A percentile compares a stretch with the other conserved stretches of the same genome.
phyloP scores from a whole-genome alignment of 92 coral and sea anemone species.

The Porites cylindrica region DNA sequence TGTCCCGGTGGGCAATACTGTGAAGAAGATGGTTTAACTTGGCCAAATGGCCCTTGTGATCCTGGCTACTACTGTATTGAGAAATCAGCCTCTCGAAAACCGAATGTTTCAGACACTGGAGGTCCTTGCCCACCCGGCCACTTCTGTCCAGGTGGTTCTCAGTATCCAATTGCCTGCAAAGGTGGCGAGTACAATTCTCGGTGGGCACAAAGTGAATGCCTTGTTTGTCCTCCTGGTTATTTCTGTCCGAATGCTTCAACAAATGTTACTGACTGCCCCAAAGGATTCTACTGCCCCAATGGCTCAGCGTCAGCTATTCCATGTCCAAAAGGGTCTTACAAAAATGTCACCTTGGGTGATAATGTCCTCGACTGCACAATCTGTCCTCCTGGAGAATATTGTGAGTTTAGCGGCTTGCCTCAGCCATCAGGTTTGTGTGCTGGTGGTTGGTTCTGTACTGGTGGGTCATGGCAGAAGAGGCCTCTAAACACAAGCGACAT shows the following conservation, averaged over 20 bases:
- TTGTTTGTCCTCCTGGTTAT: conserved; percentile 85
- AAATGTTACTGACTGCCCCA: conserved; percentile 77
- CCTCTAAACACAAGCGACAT: conserved; percentile 86
- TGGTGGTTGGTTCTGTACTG: conserved; percentile 96
- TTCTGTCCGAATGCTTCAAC: conserved; percentile 98
- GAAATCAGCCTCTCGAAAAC: conserved; percentile 77
- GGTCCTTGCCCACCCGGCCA: conserved; percentile 99
- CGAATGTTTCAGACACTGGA: conserved; percentile 82
- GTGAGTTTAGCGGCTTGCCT: conserved; percentile 83
- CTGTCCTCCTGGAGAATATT: conserved; percentile 96
- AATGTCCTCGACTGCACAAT: conserved; percentile 82
- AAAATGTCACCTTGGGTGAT: conserved; percentile 90
- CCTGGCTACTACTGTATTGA: conserved; percentile 90
- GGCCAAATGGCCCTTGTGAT: conserved; percentile 94
- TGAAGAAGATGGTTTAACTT: conserved; percentile 82
- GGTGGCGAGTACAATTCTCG: conserved; percentile 91
- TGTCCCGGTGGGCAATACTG: conserved; percentile 95
- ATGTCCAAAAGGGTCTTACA: conserved; percentile 96
- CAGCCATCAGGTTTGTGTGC: conserved; percentile 90
- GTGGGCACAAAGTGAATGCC: conserved; percentile 88
- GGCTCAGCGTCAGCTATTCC: conserved; percentile 78
- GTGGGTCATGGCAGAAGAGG: conserved; percentile 96
- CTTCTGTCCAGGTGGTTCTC: conserved; percentile 87
- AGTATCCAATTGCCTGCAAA: conserved; percentile 84
- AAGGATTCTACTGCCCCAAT: conserved; percentile 92